Evolutionary conservation across 2,113 vertebrate species (phyloP).

Genomic region (Anarhynchus alexandrinus): DNA sequence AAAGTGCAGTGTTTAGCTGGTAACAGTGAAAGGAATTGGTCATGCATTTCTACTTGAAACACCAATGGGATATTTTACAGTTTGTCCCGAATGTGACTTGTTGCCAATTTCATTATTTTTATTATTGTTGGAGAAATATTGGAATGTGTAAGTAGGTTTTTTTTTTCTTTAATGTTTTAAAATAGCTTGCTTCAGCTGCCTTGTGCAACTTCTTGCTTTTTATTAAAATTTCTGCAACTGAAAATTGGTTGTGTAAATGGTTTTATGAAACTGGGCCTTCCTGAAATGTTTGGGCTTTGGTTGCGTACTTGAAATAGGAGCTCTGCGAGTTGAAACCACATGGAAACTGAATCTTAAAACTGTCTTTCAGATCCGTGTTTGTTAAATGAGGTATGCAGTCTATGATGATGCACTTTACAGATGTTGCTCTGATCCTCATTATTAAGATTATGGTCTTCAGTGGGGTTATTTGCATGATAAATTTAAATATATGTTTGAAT

Average conservation of each 20-base stretch:
- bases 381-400: neutral
- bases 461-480: neutral
- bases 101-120: neutral
- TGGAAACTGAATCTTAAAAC: neutral
- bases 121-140: neutral
- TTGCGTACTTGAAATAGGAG: neutral
- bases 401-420: neutral
- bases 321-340: neutral
- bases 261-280: neutral
- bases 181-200: neutral
- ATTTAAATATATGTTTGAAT: neutral
- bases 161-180: neutral
- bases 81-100: neutral
- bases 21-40: neutral
- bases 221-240: neutral
- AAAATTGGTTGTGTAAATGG: neutral
- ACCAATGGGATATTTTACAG: neutral
- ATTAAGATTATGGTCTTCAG: neutral
- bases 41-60: neutral
- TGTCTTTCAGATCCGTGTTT: fast-evolving
- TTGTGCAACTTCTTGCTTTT: neutral
- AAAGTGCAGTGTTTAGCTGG: neutral
- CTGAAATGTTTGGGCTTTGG: neutral
- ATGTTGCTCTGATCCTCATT: neutral
- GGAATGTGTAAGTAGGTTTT: neutral